Evolutionary conservation across 2,888 invertebrate species (phyloP).

Genomic region (Lypha dubia): DNA sequence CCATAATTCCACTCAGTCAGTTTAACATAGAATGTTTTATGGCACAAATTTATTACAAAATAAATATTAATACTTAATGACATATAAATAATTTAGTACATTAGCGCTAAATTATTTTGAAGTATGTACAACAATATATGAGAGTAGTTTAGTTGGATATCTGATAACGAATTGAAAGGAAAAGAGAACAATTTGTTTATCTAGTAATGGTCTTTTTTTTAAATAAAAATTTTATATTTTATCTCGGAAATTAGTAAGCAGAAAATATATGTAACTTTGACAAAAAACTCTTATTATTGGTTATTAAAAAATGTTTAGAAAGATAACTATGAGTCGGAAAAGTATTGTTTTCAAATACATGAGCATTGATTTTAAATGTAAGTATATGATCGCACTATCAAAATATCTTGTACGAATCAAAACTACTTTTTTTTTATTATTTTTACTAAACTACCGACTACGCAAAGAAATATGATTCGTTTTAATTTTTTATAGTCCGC

Average conservation of each 20-base stretch:
- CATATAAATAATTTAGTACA: constrained; percentile 35
- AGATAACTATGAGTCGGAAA: background rate
- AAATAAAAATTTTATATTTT: constrained; percentile 32
- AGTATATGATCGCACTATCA: too few species aligned
- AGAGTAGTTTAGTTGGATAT: background rate
- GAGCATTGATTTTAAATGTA: too few species aligned
- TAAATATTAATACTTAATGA: constrained; percentile 29
- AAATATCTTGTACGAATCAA: too few species aligned
- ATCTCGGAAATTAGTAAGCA: constrained; percentile 9
- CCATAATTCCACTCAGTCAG: constrained; percentile 23
- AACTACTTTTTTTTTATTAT: too few species aligned
- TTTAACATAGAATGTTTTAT: constrained; percentile 31
- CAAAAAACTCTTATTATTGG: too few species aligned
- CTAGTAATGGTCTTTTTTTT: background rate
- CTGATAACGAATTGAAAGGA: constrained; percentile 9
- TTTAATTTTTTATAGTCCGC: too few species aligned
- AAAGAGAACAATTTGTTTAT: background rate
- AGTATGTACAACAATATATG: background rate
- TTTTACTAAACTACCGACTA: too few species aligned
- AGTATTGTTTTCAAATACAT: background rate
- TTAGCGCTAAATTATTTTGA: constrained; percentile 1
- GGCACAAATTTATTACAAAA: constrained; percentile 6
- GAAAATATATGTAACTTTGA: constrained; percentile 36
- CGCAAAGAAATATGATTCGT: too few species aligned
- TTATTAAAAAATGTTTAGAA: constrained; percentile 8